Conservation (phyloP, 1,140 invertebrate genomes). For the Bactericera cockerelli region DNA sequence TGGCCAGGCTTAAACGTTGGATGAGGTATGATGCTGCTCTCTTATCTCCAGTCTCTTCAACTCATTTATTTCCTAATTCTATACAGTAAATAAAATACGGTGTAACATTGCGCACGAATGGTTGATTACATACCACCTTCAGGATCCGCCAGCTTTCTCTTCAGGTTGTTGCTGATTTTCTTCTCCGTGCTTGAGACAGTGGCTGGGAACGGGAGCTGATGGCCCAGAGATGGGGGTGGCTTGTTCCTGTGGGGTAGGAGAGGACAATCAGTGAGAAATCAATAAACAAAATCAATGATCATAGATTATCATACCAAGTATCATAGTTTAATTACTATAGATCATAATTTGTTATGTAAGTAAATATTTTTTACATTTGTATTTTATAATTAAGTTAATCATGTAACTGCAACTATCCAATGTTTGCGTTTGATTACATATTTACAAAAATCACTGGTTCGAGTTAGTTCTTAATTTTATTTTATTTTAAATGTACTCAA, state of each 20-base stretch:
- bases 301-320: not conserved
- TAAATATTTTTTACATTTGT: not conserved
- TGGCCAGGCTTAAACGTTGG: too few relatives aligned
- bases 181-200: conserved; percentile 38
- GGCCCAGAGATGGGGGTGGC: conserved; percentile 67
- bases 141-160: conserved; percentile 53
- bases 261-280: not conserved
- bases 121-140: conserved; percentile 37
- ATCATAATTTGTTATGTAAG: too few relatives aligned
- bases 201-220: conserved; percentile 61
- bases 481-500: too few relatives aligned
- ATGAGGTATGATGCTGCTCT: too few relatives aligned
- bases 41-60: too few relatives aligned
- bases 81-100: not conserved
- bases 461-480: too few relatives aligned
- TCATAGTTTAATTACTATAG: not conserved
- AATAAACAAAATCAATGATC: not conserved
- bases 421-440: too few relatives aligned
- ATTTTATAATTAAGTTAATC: too few relatives aligned
- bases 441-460: too few relatives aligned
- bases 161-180: conserved; percentile 48
- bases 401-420: too few relatives aligned
- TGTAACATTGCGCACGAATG: not conserved
- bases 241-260: conserved; percentile 54
- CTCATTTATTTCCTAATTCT: too few relatives aligned